A percentile compares a stretch with the other conserved stretches of the same genome.
phyloP scores from a whole-genome alignment of 2,113 vertebrate species.

The Arenaria interpres region DNA sequence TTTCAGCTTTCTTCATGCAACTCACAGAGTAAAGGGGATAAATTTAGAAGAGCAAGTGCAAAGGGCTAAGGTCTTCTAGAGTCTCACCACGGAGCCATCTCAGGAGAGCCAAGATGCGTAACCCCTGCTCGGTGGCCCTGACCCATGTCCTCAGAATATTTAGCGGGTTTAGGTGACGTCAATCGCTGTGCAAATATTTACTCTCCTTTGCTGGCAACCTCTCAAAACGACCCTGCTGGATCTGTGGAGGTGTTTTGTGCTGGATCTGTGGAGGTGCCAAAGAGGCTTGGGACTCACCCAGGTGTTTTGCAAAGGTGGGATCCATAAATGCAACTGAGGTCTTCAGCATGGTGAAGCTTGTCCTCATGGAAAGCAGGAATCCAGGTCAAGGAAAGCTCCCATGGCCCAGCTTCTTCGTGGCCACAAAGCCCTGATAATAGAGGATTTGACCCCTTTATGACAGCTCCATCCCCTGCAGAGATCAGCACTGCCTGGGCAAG shows the following conservation, averaged over 20 bases:
- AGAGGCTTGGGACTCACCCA: background rate
- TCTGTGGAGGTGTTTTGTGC: too few species aligned
- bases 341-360: conserved; percentile 48
- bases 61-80: background rate
- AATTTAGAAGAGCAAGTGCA: background rate
- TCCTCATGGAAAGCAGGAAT: background rate
- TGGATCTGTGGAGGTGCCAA: background rate
- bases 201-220: background rate
- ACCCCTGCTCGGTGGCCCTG: background rate
- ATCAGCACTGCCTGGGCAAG: background rate
- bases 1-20: background rate
- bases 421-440: background rate
- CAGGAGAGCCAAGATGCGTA: background rate
- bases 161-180: background rate
- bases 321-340: conserved; percentile 15
- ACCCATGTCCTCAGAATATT: background rate
- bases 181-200: background rate
- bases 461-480: too few species aligned
- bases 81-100: background rate
- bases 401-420: background rate
- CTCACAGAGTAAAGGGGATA: background rate
- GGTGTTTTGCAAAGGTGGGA: conserved; percentile 32
- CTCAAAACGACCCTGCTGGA: background rate
- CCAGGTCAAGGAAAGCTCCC: background rate
- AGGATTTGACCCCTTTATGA: background rate